Conservation (phyloP, 2,797 vertebrate species). For the Paedocypris micromegethes region DNA sequence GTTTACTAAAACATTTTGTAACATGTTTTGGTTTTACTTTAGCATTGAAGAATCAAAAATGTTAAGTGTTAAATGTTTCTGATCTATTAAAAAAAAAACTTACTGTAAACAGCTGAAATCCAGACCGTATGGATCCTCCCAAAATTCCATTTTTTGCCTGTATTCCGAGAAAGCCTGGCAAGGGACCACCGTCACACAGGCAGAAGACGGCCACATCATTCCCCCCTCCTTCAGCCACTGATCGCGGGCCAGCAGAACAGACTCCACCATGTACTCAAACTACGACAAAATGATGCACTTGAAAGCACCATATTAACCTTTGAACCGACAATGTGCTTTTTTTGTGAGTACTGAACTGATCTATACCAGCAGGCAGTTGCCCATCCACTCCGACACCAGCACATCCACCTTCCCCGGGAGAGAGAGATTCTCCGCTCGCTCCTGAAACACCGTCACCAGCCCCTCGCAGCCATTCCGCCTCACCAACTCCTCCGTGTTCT, state of each 20-base stretch:
- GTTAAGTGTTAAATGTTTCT: no score
- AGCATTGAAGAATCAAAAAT: no score
- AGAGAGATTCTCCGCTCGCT: conserved; percentile 71
- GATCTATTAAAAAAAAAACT: conserved; percentile 21
- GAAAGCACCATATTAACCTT: no score
- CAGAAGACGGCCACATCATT: conserved; percentile 74
- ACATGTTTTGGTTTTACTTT: no score
- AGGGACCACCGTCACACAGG: conserved; percentile 67
- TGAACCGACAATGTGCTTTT: not conserved
- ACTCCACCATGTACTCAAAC: conserved; percentile 84
- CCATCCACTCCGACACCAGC: conserved; percentile 77
- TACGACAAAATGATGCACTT: conserved; percentile 35
- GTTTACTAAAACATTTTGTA: no score
- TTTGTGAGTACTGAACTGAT: conserved; percentile 3
- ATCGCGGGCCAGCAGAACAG: conserved; percentile 67
- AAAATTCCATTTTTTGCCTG: conserved; percentile 71
- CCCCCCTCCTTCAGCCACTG: conserved; percentile 72
- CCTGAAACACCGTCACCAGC: conserved; percentile 67
- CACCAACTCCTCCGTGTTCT: conserved; percentile 68
- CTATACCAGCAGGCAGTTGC: conserved; percentile 76
- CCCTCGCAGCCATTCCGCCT: conserved; percentile 64
- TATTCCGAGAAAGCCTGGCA: conserved; percentile 72
- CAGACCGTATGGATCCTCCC: conserved; percentile 73
- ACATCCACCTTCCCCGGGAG: conserved; percentile 74
- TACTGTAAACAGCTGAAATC: conserved; percentile 76